Evolutionary conservation across 1,140 invertebrate species (phyloP), one percentile per base, ranked within the genome.

Genomic region (Heliconius congener): DNA sequence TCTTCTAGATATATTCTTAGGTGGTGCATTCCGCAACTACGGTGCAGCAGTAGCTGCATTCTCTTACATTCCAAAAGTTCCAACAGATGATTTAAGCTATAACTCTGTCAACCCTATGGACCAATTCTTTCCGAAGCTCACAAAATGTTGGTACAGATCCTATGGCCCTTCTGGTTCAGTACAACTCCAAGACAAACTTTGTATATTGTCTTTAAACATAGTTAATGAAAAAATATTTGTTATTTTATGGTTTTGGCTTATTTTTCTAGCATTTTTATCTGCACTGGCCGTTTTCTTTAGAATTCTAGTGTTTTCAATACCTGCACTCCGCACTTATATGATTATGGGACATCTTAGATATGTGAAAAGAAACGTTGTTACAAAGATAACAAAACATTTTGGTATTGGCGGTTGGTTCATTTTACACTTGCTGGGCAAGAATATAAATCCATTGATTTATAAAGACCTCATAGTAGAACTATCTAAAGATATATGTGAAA

Each of bases 221-320:
- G 93, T 98, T 19, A 97, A 98, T 88, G 97, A 98, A 86, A 98
- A 98, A 88, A 96, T 98, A 73, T 98, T 97, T 84, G 95, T 97
- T 16, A 96, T 98, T 73, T 88, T 98, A 0, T 98, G 97, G 97
- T 96, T 98, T 88, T 98, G 97, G 97, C 96, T 98, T 74, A 95
- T 97, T 52, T 88, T 97, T 37, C 91, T 98, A 50, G 94, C 96
- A 18, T 84, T 96, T 27, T 74, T 97, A 9, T 96, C 97, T 1
- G 94, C 94, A 30, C 80, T 97, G 4, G 95, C 96, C 66, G 87
- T 98, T 1, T 80, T 97, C 2, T 97, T 97, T 87, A 94, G 95
- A 76, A 76, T 95, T 3, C 76, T 95, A 19, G 89, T 96, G 16
- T 87, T 96, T 42, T 90, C 88, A n/a, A 88, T 93, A 72, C 88